These are phyloP conservation scores for Gorsachius goisagi DNA, from an alignment of 2,113 vertebrate genomes.

Conservation along the genomic window DNA sequence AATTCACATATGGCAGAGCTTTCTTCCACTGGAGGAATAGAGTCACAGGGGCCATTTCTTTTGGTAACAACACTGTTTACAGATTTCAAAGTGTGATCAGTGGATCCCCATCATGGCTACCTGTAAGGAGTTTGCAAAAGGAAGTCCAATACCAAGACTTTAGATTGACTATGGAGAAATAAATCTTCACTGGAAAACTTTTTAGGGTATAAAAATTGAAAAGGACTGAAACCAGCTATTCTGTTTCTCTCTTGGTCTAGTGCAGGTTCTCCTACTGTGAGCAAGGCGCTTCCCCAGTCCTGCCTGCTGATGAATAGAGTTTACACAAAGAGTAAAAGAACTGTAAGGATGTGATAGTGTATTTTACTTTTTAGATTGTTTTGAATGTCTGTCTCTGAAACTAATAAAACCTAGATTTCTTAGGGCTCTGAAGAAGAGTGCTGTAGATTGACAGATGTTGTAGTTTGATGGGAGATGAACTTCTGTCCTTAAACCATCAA, in stretches of 20 bases:
- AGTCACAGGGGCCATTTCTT: neutral
- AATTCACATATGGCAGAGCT: neutral
- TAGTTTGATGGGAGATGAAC: neutral
- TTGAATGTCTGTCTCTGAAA: neutral
- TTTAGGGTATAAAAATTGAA: neutral
- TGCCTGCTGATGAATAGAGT: neutral
- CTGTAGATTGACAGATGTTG: neutral
- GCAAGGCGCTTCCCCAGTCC: neutral
- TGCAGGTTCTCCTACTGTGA: neutral
- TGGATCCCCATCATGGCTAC: neutral
- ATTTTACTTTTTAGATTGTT: neutral
- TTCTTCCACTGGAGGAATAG: neutral
- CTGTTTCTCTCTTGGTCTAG: neutral
- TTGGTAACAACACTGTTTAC: neutral
- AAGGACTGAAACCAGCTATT: neutral
- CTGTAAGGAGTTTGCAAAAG: neutral
- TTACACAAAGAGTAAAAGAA: neutral
- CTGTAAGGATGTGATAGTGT: neutral
- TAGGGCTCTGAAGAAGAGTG: neutral
- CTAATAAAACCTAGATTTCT: neutral
- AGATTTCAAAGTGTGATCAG: neutral
- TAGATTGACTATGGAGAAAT: neutral
- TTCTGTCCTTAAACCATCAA: neutral
- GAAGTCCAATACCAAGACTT: neutral
- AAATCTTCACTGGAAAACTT: neutral